Evolutionary conservation across 2,888 invertebrate species (phyloP).

Genomic region (Halictus quadricinctus): DNA sequence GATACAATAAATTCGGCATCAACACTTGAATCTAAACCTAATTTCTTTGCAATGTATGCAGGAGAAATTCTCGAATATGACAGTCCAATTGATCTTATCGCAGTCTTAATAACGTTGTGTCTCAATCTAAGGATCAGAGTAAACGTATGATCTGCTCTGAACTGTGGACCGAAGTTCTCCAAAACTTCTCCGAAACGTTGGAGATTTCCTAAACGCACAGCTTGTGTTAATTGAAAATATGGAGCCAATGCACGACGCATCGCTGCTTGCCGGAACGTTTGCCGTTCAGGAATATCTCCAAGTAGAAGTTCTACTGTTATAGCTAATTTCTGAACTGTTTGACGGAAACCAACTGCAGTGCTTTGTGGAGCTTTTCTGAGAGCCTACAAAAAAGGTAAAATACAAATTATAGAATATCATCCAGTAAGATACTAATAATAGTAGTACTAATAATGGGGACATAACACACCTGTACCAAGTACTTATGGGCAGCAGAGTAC

Average conservation of each 20-base stretch:
- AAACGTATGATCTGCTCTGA: conserved; percentile 96
- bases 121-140: conserved; percentile 97
- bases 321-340: conserved; percentile 97
- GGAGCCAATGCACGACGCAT: conserved; percentile 95
- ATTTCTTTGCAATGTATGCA: conserved; percentile 95
- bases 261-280: conserved; percentile 96
- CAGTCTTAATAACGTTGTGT: conserved; percentile 99
- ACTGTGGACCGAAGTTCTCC: conserved; percentile 94
- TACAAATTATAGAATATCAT: not conserved
- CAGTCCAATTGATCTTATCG: conserved; percentile 96
- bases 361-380: conserved; percentile 98
- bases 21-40: conserved; percentile 96
- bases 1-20: conserved; percentile 99
- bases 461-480: conserved; percentile 87
- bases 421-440: not conserved
- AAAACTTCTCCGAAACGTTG: conserved; percentile 97
- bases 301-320: conserved; percentile 97
- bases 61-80: conserved; percentile 98
- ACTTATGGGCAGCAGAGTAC: conserved; percentile 98
- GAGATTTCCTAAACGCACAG: conserved; percentile 97
- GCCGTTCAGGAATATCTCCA: conserved; percentile 98
- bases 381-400: conserved; percentile 83
- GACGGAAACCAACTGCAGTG: conserved; percentile 99
- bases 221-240: conserved; percentile 98
- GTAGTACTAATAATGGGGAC: not conserved